Base-by-base conservation (phyloP, 2,888 invertebrate genomes). In the Ormia ochracea region DNA sequence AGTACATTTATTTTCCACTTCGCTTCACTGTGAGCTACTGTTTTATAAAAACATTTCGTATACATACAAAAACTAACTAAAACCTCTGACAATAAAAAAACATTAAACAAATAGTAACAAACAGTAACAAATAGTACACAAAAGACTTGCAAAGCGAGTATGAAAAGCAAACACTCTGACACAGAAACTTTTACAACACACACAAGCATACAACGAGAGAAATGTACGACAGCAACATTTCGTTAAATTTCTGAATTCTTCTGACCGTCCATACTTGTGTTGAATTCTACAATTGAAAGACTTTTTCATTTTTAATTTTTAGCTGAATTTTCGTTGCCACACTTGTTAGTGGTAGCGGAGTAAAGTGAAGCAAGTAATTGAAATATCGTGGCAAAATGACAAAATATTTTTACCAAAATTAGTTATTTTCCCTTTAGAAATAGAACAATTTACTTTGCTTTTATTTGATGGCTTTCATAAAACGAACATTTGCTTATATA, bases 381-480 rank as follows among this genome's bases (percentile, higher is more conserved):
- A 52, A 76, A 69, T 54, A 54, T 61, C 19, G 21, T 68, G 14
- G 61, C 41, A 75, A 68, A n/a, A 75, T 69, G 69, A 48, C 38
- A 61, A 63, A 76, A 61, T 75, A 48, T 31, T 72, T 72, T 12
- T 31, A 38, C 31, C 36, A 14, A 76, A 69, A 69, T 63, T 63
- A 69, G 28, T 76, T 63, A 41, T 56, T 61, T 69, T 63, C 28
- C 9, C 28, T 69, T 73, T 21, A 45, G 21, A 59, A 68, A 52
- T 43, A 19, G 52, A 65, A 58, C 6, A 19, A 33, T 56, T 65
- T 56, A 28, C 26, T 66, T 66, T 14, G 48, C n/a, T 58, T 63
- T 31, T 26, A 9, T n/a, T n/a, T n/a, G n/a, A n/a, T n/a, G n/a
- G n/a, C n/a, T n/a, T n/a, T n/a, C n/a, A n/a, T 52, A 33, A 31